Percentiles rank a stretch among this genome's conserved stretches.
These are phyloP conservation scores for Mystacides longicornis DNA, from an alignment of 2,888 invertebrate species.

Conservation along the genomic window DNA sequence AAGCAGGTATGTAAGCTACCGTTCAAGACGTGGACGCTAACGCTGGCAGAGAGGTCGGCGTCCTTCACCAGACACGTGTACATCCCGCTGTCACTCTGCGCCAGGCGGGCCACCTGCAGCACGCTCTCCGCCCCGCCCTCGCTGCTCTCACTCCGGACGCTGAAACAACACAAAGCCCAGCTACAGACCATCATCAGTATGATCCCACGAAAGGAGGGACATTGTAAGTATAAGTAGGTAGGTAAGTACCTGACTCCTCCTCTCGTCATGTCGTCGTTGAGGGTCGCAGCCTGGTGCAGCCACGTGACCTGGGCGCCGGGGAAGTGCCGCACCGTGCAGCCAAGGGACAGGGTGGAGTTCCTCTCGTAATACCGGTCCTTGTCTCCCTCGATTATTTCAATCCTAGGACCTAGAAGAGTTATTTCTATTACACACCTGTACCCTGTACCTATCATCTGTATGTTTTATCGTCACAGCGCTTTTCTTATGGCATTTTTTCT, in stretches of 20 bases:
- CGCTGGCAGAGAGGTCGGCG: conserved; percentile 13
- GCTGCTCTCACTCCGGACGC: conserved; percentile 21
- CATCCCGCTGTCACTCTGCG: conserved; percentile 22
- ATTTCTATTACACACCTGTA: too few species aligned
- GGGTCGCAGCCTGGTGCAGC: conserved; percentile 43
- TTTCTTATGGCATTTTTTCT: too few species aligned
- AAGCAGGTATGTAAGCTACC: conserved; percentile 6
- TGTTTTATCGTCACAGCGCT: too few species aligned
- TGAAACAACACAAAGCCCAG: conserved; percentile 6
- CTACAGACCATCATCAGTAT: too few species aligned
- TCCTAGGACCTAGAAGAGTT: conserved; percentile 45
- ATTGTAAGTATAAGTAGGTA: too few species aligned
- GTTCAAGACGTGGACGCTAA: conserved; percentile 24
- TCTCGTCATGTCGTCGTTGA: conserved; percentile 45
- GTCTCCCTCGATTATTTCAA: conserved; percentile 39
- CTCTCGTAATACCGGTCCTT: conserved; percentile 46
- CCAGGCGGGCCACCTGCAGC: conserved; percentile 23
- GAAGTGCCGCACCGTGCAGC: conserved; percentile 46
- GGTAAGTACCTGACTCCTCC: conserved; percentile 50
- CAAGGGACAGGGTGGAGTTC: conserved; percentile 47
- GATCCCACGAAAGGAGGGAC: too few species aligned
- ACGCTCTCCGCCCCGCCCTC: conserved; percentile 23
- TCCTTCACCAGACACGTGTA: conserved; percentile 22
- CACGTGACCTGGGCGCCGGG: conserved; percentile 40
- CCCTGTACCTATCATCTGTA: too few species aligned